Evolutionary conservation across 92 coral and sea anemone genomes (phyloP), one percentile per base, ranked within the genome.

Genomic region (Virgularia gustaviana): DNA sequence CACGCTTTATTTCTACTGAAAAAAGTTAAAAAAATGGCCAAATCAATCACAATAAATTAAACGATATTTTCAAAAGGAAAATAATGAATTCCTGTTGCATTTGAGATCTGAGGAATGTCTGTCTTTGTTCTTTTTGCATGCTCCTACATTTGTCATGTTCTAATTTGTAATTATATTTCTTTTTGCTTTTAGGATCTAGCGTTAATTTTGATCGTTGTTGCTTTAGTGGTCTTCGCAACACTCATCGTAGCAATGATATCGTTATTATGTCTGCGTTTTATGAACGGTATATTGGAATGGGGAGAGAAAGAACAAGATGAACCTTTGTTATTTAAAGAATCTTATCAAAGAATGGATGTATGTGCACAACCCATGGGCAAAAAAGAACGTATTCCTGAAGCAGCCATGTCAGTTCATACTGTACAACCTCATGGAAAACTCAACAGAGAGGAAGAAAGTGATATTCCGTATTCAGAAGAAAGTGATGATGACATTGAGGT

Each of bases 401-500:
- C 59, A 13, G 59, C 74, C 11, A 33, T 67, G 24, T 29, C 74
- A 45, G 49, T 67, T 67, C 74, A 67, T 45, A 67, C 74, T 13
- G 34, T 67, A 28, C 74, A 67, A 47, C 74, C 74, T 45, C 4
- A 47, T 16, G 74, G 49, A 0, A 49, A 67, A 45, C 51, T 67
- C 16, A 67, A 25, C 37, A 45, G 74, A 67, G 74, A 67, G 16
- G 74, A 67, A 45, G 74, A 67, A 25, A 67, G 59, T 47, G 74
- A 67, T 19, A 53, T 67, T n/a, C 74, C 74, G 2, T 67, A 67
- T 36, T 23, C 74, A 15, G 74, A 67, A 67, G 74, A 67, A n/a
- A 67, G 74, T 47, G 74, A 67, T 32, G 53, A 23, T 57, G 74
- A 67, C 16, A 33, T 47, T 25, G 74, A 67, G 53, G 74, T 43